Evolutionary conservation across 23 tunicate genomes (phyloP).

Genomic region (Trididemnum clinides): DNA sequence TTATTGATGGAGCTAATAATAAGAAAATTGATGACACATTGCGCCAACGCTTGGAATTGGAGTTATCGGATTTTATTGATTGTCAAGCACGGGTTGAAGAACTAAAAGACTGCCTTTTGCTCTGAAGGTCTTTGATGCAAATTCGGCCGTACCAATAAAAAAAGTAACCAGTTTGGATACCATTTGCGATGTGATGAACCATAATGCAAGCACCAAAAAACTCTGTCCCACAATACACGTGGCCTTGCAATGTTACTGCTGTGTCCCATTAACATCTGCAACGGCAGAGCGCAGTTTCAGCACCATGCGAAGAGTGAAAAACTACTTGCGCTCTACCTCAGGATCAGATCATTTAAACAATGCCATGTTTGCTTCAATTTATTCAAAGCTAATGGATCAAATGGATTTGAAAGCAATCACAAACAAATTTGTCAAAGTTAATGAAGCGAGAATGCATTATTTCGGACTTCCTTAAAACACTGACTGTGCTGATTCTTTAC

Average conservation of each 20-base stretch:
- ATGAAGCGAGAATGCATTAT: too few relatives aligned
- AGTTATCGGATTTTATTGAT: constrained; percentile 23
- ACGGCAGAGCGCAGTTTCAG: too few relatives aligned
- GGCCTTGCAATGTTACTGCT: constrained; percentile 16
- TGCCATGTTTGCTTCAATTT: constrained; percentile 21
- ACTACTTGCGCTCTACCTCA: constrained; percentile 23
- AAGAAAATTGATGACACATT: constrained; percentile 21
- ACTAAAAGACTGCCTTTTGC: constrained; percentile 30
- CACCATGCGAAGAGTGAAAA: too few relatives aligned
- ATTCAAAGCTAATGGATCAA: constrained; percentile 20
- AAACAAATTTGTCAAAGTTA: too few relatives aligned
- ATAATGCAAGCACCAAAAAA: constrained; percentile 25
- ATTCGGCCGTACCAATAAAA: constrained; percentile 35
- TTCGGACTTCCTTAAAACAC: too few relatives aligned
- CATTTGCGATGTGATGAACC: constrained; percentile 36
- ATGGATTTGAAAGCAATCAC: constrained; percentile 14
- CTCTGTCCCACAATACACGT: constrained; percentile 22
- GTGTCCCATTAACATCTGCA: background rate
- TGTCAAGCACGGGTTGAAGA: constrained; percentile 34
- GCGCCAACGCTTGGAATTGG: constrained; percentile 35
- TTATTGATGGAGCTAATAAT: constrained; percentile 22
- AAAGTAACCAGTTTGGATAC: constrained; percentile 23
- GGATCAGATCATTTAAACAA: constrained; percentile 31
- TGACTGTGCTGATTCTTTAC: too few relatives aligned
- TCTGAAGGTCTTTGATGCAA: constrained; percentile 16